These are phyloP conservation scores for Enteromius argenteus DNA, from an alignment of 2,797 vertebrate genomes.

Conservation along the genomic window DNA sequence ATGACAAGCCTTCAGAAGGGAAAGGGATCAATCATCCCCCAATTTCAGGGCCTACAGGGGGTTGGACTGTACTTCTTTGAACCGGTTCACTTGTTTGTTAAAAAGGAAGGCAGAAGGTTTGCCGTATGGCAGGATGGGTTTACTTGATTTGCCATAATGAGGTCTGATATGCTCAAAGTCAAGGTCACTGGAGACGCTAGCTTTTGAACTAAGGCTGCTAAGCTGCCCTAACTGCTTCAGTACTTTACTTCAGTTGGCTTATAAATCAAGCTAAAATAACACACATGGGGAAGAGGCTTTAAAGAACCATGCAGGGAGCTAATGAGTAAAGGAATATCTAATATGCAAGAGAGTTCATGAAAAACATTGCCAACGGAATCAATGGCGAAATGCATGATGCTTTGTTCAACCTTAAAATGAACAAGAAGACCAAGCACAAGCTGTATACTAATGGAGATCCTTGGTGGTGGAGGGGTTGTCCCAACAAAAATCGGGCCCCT, in stretches of 20 bases:
- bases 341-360: background rate
- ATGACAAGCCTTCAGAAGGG: constrained; percentile 26
- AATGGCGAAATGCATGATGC: background rate
- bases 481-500: constrained; percentile 65
- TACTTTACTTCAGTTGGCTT: constrained; percentile 61
- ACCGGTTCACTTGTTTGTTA: constrained; percentile 6
- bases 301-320: constrained; percentile 10
- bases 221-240: constrained; percentile 55
- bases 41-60: background rate
- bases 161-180: constrained; percentile 48
- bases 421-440: constrained; percentile 29
- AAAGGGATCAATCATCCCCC: constrained; percentile 9
- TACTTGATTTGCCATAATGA: constrained; percentile 50
- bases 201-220: constrained; percentile 46
- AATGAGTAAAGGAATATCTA: constrained; percentile 30
- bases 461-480: constrained; percentile 67
- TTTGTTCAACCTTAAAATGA: constrained; percentile 39
- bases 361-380: constrained; percentile 12
- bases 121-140: constrained; percentile 24
- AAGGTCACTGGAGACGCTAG: constrained; percentile 54
- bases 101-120: constrained; percentile 26
- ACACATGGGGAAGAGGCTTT: constrained; percentile 23
- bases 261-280: constrained; percentile 56
- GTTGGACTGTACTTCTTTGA: constrained; percentile 11
- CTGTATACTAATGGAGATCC: constrained; percentile 55